Conservation (phyloP, 2,113 vertebrate species). For the Lophotis ruficrista region DNA sequence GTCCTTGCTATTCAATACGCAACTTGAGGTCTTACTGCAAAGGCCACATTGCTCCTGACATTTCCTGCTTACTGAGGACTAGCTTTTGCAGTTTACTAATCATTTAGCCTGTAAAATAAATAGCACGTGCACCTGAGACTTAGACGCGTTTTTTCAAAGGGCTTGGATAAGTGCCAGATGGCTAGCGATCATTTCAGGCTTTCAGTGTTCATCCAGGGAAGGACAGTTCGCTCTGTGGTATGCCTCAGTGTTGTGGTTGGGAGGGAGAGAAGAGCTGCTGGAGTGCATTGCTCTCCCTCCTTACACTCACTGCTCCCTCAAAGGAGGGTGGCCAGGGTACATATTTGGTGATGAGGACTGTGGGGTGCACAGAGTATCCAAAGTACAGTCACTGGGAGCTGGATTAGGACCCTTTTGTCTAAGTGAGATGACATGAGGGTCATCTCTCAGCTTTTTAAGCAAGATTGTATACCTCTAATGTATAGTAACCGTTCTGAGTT, state of each 20-base stretch:
- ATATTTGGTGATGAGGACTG: neutral
- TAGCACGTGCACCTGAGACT: neutral
- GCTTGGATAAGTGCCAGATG: neutral
- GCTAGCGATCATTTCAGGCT: neutral
- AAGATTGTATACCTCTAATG: neutral
- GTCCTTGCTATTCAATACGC: constrained; percentile 35
- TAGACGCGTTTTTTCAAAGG: neutral
- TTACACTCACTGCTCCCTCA: neutral
- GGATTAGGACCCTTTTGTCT: neutral
- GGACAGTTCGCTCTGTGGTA: neutral
- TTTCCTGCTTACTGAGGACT: neutral
- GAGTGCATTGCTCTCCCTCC: neutral
- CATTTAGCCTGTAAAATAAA: neutral
- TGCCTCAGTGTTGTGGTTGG: neutral
- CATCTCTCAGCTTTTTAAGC: neutral
- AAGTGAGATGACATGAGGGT: neutral
- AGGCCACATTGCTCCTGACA: constrained; percentile 15
- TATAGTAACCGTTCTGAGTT: neutral
- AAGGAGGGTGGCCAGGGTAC: neutral
- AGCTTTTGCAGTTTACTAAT: neutral
- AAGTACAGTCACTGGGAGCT: neutral
- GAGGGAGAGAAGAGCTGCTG: neutral
- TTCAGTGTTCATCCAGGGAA: neutral
- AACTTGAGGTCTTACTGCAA: neutral
- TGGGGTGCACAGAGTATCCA: neutral